Evolutionary conservation across 2,113 vertebrate genomes (phyloP).

Genomic region (Mellivora capensis): DNA sequence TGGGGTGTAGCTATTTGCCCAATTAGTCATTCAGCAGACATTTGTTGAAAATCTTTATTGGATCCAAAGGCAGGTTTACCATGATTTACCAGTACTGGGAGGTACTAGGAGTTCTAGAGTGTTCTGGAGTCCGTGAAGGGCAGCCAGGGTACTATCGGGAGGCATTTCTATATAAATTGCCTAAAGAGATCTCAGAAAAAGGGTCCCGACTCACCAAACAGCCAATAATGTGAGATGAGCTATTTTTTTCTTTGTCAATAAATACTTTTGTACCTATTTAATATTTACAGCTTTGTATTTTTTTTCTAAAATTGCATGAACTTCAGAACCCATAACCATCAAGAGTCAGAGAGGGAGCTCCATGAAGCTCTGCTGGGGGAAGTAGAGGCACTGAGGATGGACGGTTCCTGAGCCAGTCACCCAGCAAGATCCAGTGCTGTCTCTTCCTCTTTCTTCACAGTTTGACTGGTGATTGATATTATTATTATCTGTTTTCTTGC

Average conservation of each 20-base stretch:
- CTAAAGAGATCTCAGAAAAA: not conserved
- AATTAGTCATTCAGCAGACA: not conserved
- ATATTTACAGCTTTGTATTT: not conserved
- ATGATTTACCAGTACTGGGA: not conserved
- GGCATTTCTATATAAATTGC: not conserved
- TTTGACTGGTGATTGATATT: not conserved
- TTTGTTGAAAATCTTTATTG: not conserved
- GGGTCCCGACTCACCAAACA: not conserved
- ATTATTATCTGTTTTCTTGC: not conserved
- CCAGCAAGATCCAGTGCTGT: not conserved
- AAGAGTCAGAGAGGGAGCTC: not conserved
- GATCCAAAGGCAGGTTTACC: not conserved
- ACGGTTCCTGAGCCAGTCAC: not conserved
- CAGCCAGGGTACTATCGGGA: not conserved
- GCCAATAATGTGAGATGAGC: not conserved
- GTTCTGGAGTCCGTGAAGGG: not conserved
- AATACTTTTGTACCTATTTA: not conserved
- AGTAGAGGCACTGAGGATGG: rapidly evolving
- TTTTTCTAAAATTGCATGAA: not conserved
- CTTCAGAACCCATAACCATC: not conserved
- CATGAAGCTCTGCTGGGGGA: not conserved
- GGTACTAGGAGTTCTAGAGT: not conserved
- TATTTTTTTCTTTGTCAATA: not conserved
- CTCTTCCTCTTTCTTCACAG: not conserved
- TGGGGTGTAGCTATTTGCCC: not conserved